Conservation (phyloP, 2,797 vertebrate species). For the Benthosema pterotum region DNA sequence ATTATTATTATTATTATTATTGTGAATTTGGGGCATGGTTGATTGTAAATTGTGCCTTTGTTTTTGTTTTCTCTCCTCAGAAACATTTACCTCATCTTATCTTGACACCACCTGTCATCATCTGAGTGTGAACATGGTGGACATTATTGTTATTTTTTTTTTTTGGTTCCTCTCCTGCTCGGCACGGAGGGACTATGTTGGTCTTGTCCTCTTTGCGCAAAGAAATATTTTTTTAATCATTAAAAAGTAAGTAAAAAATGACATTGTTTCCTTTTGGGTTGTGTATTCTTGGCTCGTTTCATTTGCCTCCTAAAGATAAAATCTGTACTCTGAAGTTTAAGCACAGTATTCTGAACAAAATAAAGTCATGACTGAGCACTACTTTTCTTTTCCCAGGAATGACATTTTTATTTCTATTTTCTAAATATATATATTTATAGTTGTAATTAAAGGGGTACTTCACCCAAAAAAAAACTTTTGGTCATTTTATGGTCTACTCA, state of each 20-base stretch:
- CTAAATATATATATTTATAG: neutral
- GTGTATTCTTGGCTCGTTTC: slow-evolving; percentile 57
- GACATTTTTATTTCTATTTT: neutral
- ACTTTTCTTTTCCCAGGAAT: slow-evolving; percentile 14
- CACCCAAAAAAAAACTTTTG: too few relatives aligned
- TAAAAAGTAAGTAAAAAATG: slow-evolving; percentile 82
- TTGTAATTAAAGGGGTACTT: too few relatives aligned
- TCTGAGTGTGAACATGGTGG: slow-evolving; percentile 73
- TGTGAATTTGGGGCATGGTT: slow-evolving; percentile 83
- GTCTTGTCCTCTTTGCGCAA: slow-evolving; percentile 79
- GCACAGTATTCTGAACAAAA: slow-evolving; percentile 66
- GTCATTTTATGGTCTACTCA: too few relatives aligned
- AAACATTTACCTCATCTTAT: slow-evolving; percentile 87
- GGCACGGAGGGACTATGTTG: slow-evolving; percentile 58
- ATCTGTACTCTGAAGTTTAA: slow-evolving; percentile 62
- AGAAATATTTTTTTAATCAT: slow-evolving; percentile 89
- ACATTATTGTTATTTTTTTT: slow-evolving; percentile 75
- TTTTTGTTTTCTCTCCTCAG: slow-evolving; percentile 70
- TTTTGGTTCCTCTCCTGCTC: slow-evolving; percentile 68
- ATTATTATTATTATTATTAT: slow-evolving; percentile 71
- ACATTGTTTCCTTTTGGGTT: slow-evolving; percentile 55
- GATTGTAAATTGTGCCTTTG: slow-evolving; percentile 84
- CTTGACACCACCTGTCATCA: slow-evolving; percentile 79
- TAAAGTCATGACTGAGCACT: slow-evolving; percentile 61
- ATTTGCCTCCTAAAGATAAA: slow-evolving; percentile 59